Evolutionary conservation across 2,797 vertebrate species (phyloP), one percentile per base, ranked within the genome.

Genomic region (Ammospiza maritima): DNA sequence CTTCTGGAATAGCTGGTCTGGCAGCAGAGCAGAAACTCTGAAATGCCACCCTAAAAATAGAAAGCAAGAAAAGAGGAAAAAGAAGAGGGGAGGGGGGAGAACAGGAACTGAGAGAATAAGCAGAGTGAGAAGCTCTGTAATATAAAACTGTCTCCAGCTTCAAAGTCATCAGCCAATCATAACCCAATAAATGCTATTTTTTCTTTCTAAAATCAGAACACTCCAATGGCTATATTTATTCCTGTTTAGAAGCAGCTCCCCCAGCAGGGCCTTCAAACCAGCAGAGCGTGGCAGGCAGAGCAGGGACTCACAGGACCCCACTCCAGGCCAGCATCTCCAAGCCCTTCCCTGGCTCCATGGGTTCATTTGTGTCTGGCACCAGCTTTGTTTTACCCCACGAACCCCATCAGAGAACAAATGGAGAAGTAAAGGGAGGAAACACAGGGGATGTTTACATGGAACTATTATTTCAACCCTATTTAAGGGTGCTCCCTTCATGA

Each of bases 11-110:
- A 82, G 57, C 67, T 88, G 93, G 77, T 30, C 71, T 77, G 50
- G 86, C 34, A 54, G 48, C 11, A 50, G 15, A 71, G 74, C 72
- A 83, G 69, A 64, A 80, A 88, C 62, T 87, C 57, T 74, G n/a
- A 91, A 89, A 94, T 86, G 76, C 61, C 65, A 88, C 25, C 93
- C 89, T 88, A 95, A 93, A 96, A 89, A 89, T 40, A 93, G 89
- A 87, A 86, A 82, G 78, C 38, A 53, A 85, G 61, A 81, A 79
- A 90, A 79, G 21, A 65, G 17, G 19, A 16, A 14, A 32, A 64
- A 44, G n/a, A 53, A 64, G 21, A 23, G 4, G 7, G 8, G 13
- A 11, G 3, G 23, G 25, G 51, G 11, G 29, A 25, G 80, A 90
- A 18, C 4, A 5, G 70, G 84, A 88, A 79, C 80, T 75, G 87